Base-by-base conservation (phyloP, 2,888 invertebrate species). In the Oconnorella tubifera region DNA sequence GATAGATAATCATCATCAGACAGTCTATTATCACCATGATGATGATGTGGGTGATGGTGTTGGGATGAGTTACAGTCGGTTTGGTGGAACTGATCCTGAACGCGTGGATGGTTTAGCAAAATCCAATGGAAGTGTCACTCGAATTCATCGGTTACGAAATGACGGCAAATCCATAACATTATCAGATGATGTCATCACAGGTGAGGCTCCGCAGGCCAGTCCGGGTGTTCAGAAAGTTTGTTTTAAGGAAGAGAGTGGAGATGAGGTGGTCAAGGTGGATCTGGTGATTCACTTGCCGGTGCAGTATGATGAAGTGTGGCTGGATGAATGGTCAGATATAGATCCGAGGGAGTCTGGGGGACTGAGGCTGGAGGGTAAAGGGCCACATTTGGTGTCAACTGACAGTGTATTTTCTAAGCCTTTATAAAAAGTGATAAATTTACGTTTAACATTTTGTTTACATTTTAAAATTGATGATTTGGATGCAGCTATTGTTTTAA, bases 281-380 rank as follows among this genome's bases (percentile, higher is more conserved):
- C 28, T 66, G 23, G 48, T 68, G n/a, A 68, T 68, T 10, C 56
- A 49, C 28, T 51, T 68, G 33, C 68, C 68, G 14, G 56, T 51
- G 31, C 27, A 58, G 14, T 31, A 55, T 33, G 63, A 58, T 31
- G 68, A 68, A 1, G 50, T 40, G 2, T 68, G 68, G 68, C 40
- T 68, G 62, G 60, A 68, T 48, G 67, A 68, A 49, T 68, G 68
- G 68, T 68, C 68, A 23, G 68, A 68, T 40, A 50, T 68, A 25
- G 53, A 40, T 19, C 6, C 19, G 40, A 40, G 40, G 10, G 40
- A 19, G 10, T 14, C 40, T 6, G 19, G 40, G 6, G 40, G 40
- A 40, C 40, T 23, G 53, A 51, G 14, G 4, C 14, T 51, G 25
- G 14, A 25, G 25, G 25, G 6, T 19, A 51, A 51, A 27, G 25